Evolutionary conservation across 92 coral and sea anemone genomes (phyloP).

Genomic region (Hydrozoanthus gracilis): DNA sequence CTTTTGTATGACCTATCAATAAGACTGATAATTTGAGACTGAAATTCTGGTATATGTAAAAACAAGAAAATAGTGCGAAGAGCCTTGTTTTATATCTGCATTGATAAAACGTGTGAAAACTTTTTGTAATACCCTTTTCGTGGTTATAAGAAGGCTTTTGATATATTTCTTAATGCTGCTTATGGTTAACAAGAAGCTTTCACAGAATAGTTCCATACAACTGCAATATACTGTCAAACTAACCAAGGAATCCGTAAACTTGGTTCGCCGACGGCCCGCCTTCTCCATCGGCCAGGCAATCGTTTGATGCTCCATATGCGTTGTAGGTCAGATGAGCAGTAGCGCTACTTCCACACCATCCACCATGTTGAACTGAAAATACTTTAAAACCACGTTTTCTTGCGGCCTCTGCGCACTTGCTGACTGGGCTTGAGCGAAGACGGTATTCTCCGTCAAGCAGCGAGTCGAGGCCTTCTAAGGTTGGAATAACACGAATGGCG

Average conservation of each 20-base stretch:
- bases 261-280: conserved; percentile 67
- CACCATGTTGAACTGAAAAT: conserved; percentile 64
- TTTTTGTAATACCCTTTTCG: too few relatives aligned
- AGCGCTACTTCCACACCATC: conserved; percentile 62
- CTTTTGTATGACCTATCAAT: too few relatives aligned
- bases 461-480: conserved; percentile 54
- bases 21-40: too few relatives aligned
- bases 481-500: conserved; percentile 44
- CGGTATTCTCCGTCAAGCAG: conserved; percentile 44
- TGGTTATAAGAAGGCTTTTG: too few relatives aligned
- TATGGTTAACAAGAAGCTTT: too few relatives aligned
- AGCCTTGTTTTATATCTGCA: too few relatives aligned
- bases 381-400: conserved; percentile 29
- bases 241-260: conserved; percentile 41
- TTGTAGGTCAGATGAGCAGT: conserved; percentile 56
- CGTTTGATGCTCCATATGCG: conserved; percentile 47
- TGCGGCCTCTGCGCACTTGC: conserved; percentile 65
- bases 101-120: too few relatives aligned
- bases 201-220: too few relatives aligned
- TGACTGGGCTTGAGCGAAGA: conserved; percentile 42
- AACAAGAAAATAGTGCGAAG: too few relatives aligned
- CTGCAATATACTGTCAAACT: too few relatives aligned
- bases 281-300: conserved; percentile 47
- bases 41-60: too few relatives aligned
- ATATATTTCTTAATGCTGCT: too few relatives aligned